Base-by-base conservation (phyloP, 2,113 vertebrate species). In the Eulacestoma nigropectus region DNA sequence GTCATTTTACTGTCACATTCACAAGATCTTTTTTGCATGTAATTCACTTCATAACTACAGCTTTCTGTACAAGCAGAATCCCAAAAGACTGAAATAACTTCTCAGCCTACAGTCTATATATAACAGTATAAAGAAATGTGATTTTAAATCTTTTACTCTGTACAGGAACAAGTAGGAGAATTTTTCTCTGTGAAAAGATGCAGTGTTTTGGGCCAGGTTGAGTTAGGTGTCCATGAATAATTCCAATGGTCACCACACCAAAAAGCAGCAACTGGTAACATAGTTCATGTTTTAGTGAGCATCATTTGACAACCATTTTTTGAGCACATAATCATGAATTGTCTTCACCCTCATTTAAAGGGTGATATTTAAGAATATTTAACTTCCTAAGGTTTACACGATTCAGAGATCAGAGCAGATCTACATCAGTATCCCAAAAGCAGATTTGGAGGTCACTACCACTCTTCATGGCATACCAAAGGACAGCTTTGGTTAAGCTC, bases 31-130 rank as follows among this genome's bases (percentile, higher is more conserved):
- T 70, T 92, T 46, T 90, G 26, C 46, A 84, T 90, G 72, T 74
- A 94, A 83, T 89, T 88, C 49, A 77, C 26, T 70, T 35, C 12
- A 47, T 93, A 80, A 77, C 79, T 85, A 49, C 14, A 80, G 72
- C 39, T 87, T 87, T 74, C 63, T 69, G 26, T 23, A 76, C 37
- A 80, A 32, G 11, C 37, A 46, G n/a, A 77, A 92, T 56, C 16
- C 46, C 77, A 55, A 65, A 80, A 42, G 68, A 84, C 86, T 52
- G 47, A 96, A 86, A 90, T 90, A 93, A 62, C 59, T 95, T 87
- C 64, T 78, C 73, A 80, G 46, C 59, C 53, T 75, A 42, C 13
- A 67, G 27, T 72, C 83, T 90, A 44, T 74, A 81, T 77, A 84
- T 84, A 90, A 63, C 39, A 47, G 17, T 22, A 35, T 12, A 68